Base-by-base conservation (phyloP, 1,140 invertebrate species). In the Pteromalus puparum region DNA sequence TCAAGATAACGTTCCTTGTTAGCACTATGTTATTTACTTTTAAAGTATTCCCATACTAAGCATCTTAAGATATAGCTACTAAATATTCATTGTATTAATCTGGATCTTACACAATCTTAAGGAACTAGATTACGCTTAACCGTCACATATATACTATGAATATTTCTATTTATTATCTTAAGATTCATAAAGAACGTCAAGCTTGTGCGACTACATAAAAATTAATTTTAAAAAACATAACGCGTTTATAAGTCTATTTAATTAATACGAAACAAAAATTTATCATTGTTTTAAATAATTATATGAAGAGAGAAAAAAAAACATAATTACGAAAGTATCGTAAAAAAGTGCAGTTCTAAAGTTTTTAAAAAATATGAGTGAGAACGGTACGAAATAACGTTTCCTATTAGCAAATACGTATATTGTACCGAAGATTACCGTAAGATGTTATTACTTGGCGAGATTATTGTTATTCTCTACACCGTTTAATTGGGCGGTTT, bases 1-100 rank as follows among this genome's bases (percentile, higher is more conserved):
- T 26, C 21, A 74, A 65, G 72, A 76, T 76, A 83, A 68, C 9
- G 61, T 76, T 68, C 34, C 61, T 67, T 67, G 24, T 83, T 48
- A 83, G 81, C 73, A 48, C 3, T 28, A 34, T 74, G 24, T 53
- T 26, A 78, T n/a, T 61, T 78, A 30, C 13, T 15, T 21, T 53
- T 12, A 24, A 42, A 21, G 30, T 15, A 38, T 38, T 75, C 2
- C 53, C 9, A 24, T 38, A 79, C 30, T 61, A 53, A 72, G 18
- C 24, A 24, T 46, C 46, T 73, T 73, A 81, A 81, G 9, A 53
- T 38, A 61, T 53, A 53, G 13, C 2, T n/a, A 46, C 38, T 42
- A 74, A 74, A 53, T 77, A 77, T 53, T 53, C 75, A 77, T 46
- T 18, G n/a, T 24, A 53, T 61, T 21, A 61, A 77, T 77, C 38